These are phyloP conservation scores for Tigriopus japonicus DNA, from an alignment of 1,140 invertebrate genomes.

Conservation along the genomic window DNA sequence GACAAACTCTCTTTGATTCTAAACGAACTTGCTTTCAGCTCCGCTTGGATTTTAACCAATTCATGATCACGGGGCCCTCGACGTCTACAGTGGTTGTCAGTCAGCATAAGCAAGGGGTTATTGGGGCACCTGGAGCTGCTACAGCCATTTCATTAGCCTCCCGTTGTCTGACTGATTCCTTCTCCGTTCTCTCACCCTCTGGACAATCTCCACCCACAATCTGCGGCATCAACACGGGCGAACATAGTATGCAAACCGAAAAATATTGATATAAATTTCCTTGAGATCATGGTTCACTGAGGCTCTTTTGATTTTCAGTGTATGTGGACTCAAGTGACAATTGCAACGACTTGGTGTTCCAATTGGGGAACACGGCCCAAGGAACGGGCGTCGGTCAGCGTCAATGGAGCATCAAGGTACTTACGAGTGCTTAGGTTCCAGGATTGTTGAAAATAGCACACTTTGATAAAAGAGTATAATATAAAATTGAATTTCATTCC, in stretches of 20 bases:
- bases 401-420: slow-evolving; percentile 2
- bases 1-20: no score
- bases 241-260: slow-evolving; percentile 8
- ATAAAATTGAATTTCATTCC: no score
- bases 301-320: not conserved
- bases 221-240: slow-evolving; percentile 6
- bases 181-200: not conserved
- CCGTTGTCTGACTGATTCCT: slow-evolving; percentile 5
- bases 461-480: no score
- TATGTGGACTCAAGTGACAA: not conserved
- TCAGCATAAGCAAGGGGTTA: not conserved
- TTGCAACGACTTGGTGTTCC: not conserved
- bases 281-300: not conserved
- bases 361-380: not conserved
- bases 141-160: not conserved
- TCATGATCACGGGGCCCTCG: not conserved
- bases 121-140: not conserved
- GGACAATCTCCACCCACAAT: not conserved
- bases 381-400: not conserved
- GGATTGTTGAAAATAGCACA: not conserved
- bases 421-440: no score
- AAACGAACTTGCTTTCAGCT: no score
- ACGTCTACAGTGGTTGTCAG: not conserved
- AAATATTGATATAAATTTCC: not conserved
- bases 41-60: slow-evolving; percentile 5